A percentile compares a stretch with the other conserved stretches of the same genome.
Evolutionary conservation across 2,797 vertebrate species (phyloP).

Genomic region (Lutjanus campechanus): DNA sequence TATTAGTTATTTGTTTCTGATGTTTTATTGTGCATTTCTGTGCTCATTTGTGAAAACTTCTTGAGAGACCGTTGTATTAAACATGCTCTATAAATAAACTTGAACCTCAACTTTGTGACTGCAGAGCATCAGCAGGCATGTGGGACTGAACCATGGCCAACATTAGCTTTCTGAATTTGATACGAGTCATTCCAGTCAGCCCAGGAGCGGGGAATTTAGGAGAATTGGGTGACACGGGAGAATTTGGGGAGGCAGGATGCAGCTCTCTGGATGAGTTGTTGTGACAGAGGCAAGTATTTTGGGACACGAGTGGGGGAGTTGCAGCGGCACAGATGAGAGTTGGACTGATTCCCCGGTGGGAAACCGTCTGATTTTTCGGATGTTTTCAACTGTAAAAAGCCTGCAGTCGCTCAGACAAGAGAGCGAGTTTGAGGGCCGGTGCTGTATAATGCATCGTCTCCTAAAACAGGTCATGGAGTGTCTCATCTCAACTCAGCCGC

Average conservation of each 20-base stretch:
- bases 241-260: slow-evolving; percentile 8
- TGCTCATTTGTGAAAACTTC: neutral
- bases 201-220: neutral
- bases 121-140: slow-evolving; percentile 8
- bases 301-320: slow-evolving; percentile 26
- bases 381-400: slow-evolving; percentile 30
- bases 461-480: slow-evolving; percentile 41
- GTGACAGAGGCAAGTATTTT: slow-evolving; percentile 40
- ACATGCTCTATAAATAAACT: slow-evolving; percentile 2
- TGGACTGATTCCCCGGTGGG: slow-evolving; percentile 11
- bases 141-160: slow-evolving; percentile 3
- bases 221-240: slow-evolving; percentile 9
- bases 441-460: slow-evolving; percentile 46
- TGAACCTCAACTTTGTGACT: neutral
- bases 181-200: neutral
- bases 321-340: slow-evolving; percentile 14
- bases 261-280: slow-evolving; percentile 49
- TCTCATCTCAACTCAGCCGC: slow-evolving; percentile 33
- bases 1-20: no score
- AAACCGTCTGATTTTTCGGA: slow-evolving; percentile 18
- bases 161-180: slow-evolving; percentile 31
- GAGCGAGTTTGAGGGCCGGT: neutral
- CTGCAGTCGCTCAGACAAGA: slow-evolving; percentile 27
- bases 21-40: neutral
- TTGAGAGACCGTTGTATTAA: neutral